Evolutionary conservation across 2,888 invertebrate genomes (phyloP).

Genomic region (Zele albiditarsus): DNA sequence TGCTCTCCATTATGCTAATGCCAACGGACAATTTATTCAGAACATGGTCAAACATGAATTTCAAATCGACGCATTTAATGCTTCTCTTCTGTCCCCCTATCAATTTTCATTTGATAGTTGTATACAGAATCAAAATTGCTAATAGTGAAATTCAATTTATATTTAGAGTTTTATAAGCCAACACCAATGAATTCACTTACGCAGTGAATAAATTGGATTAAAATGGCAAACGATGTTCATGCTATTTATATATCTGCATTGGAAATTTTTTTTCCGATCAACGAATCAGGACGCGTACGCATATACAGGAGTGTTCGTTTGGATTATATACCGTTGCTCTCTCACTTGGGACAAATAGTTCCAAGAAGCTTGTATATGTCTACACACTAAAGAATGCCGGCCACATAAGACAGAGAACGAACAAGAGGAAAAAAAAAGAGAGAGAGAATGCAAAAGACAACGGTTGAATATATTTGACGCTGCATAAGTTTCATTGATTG

Average conservation of each 20-base stretch:
- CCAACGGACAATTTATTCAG: slow-evolving; percentile 52
- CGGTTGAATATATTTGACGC: slow-evolving; percentile 18
- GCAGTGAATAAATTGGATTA: slow-evolving; percentile 22
- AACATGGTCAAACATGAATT: slow-evolving; percentile 35
- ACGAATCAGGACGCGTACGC: slow-evolving; percentile 33
- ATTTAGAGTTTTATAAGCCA: neutral
- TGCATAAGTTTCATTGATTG: slow-evolving; percentile 32
- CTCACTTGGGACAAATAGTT: slow-evolving; percentile 25
- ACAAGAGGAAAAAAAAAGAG: neutral
- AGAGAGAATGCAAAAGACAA: neutral
- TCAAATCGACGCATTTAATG: slow-evolving; percentile 34
- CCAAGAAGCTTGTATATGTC: slow-evolving; percentile 18
- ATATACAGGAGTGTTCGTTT: slow-evolving; percentile 7
- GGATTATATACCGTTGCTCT: slow-evolving; percentile 21
- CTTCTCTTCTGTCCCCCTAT: neutral
- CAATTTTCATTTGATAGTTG: neutral
- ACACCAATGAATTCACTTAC: slow-evolving; percentile 14
- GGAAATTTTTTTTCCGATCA: slow-evolving; percentile 22
- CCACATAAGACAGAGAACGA: slow-evolving; percentile 1
- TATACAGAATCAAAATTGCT: slow-evolving; percentile 13
- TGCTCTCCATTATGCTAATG: slow-evolving; percentile 48
- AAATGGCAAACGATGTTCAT: slow-evolving; percentile 22
- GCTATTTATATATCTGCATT: slow-evolving; percentile 23
- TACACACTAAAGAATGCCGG: slow-evolving; percentile 28
- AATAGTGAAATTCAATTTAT: neutral